Base-by-base conservation (phyloP, 2,113 vertebrate genomes). In the Stictonetta naevosa region DNA sequence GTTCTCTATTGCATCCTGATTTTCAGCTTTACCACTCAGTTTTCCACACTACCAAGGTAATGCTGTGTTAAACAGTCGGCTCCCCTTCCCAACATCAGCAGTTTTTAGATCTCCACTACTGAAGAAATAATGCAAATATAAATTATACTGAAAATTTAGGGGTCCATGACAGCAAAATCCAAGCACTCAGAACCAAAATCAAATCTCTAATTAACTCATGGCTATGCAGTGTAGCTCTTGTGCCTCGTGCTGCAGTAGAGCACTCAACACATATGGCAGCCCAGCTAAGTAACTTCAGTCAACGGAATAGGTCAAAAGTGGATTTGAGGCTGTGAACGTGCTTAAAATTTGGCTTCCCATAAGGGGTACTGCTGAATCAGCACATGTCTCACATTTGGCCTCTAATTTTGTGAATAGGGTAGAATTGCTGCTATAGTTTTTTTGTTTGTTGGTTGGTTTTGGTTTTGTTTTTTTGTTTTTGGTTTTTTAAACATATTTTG, bases 51-150 rank as follows among this genome's bases (percentile, higher is more conserved):
- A 87, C 92, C 97, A 93, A 95, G 88, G 92, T 96, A 96, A 75
- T 86, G 71, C 79, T 77, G 48, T 85, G 93, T 71, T 92, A 83
- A 90, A 96, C 87, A 94, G 86, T 92, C 89, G 95, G 86, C 71
- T 55, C 34, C 81, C 95, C 86, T 97, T 96, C 92, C 87, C 95
- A 73, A 78, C 84, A 93, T 95, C 95, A 97, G 97, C 82, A 56
- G 56, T 84, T 97, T 95, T 83, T 86, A 77, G 64, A 31, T 79
- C 74, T 77, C 75, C 88, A 88, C 67, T 89, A 16, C 68, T 78
- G 73, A 78, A 78, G 71, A 96, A 94, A 83, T 78, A 75, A 86
- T 52, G 80, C 33, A 68, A 60, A 56, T 83, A 52, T 16, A 53
- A 76, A 58, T 73, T 50, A 16, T 31, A 68, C 2, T 1, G 40